Conservation (phyloP, 1,140 invertebrate species). For the Drosophila sturtevanti region DNA sequence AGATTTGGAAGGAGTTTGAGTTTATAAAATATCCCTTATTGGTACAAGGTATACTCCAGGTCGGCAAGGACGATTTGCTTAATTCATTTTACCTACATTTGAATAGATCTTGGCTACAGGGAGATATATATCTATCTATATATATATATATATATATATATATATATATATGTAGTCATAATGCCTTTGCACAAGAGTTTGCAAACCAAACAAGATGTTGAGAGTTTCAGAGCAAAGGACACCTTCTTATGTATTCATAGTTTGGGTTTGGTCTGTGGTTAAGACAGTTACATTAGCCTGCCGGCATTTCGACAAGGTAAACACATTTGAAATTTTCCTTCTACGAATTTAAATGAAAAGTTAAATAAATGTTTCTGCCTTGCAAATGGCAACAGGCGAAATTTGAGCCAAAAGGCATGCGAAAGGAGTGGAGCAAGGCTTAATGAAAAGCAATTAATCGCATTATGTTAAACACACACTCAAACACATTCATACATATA, state of each 20-base stretch:
- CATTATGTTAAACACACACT: constrained; percentile 72
- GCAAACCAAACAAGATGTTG: neutral
- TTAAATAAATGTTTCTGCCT: constrained; percentile 53
- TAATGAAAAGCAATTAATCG: constrained; percentile 81
- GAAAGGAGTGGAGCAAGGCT: constrained; percentile 25
- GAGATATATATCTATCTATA: no score
- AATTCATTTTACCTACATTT: no score
- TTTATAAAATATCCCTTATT: no score
- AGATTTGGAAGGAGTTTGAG: no score
- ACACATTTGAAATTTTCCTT: constrained; percentile 38
- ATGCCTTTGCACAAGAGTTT: neutral
- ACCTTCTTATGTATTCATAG: constrained; percentile 10
- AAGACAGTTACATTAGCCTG: constrained; percentile 9
- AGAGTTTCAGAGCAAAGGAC: neutral
- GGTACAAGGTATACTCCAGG: no score
- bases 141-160: constrained; percentile 7
- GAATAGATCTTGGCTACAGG: no score
- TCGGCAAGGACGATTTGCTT: no score
- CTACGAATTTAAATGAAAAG: constrained; percentile 68
- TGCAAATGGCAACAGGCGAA: constrained; percentile 15
- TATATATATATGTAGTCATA: neutral
- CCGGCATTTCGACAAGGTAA: constrained; percentile 40
- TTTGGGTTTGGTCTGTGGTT: constrained; percentile 16
- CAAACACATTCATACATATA: neutral
- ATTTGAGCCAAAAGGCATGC: neutral